Evolutionary conservation across 2,113 vertebrate genomes (phyloP), one percentile per base, ranked within the genome.

Genomic region (Seriola dumerili): DNA sequence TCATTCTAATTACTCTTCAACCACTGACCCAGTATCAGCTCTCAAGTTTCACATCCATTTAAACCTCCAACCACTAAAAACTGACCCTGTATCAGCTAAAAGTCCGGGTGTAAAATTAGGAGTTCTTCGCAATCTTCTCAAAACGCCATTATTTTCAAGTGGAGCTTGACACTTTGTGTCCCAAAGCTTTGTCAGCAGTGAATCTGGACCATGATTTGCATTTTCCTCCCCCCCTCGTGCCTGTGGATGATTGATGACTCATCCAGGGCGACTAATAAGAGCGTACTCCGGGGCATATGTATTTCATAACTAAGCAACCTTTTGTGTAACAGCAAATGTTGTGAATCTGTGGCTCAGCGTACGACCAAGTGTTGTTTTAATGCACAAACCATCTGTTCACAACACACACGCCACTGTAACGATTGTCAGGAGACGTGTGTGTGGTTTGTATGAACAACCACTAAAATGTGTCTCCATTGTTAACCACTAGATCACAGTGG

Each of bases 211-310:
- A 48, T 0, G 5, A 85, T 81, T 85, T 77, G 52, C 74, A 86
- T 80, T 32, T 17, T 19, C 17, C 57, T 38, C 4, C 48, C 44
- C 23, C 23, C 14, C 42, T 54, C 8, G 4, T 44, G 14, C 48
- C 52, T 8, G 50, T 10, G 54, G 63, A 80, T 83, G 87, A 91
- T 83, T 88, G 88, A 91, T 78, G 84, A 89, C 54, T 91, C 65
- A 76, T 77, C 65, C 48, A 62, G 25, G 65, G 64, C 79, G 76
- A 87, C 71, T 71, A 90, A 87, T 81, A 78, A 76, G 74, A 76
- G 13, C 4, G 8, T 44, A 44, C 67, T 74, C 61, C 68, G 48
- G 76, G 46, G 44, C 72, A 76, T 87, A 52, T 82, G 85, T 88
- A 85, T 88, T 93, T 67, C 55, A 91, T 85, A 57, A 71, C 36